phyloP scores from a whole-genome alignment of 2,797 vertebrate genomes.

The Botia kubotai region DNA sequence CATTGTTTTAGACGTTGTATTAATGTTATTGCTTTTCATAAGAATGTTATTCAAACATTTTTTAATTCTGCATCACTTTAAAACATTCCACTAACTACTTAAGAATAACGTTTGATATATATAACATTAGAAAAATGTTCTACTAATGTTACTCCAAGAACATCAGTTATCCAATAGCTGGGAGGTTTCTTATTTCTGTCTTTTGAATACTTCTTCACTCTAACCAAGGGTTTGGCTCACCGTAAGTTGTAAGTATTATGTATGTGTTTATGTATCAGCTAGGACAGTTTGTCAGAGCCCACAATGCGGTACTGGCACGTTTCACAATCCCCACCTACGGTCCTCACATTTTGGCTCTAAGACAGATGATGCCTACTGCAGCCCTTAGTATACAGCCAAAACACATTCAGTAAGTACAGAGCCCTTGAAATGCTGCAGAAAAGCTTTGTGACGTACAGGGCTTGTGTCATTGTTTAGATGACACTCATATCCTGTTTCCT shows the following conservation, averaged over 20 bases:
- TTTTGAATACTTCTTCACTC: background rate
- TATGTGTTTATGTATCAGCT: constrained; percentile 28
- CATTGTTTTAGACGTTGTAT: too few species aligned
- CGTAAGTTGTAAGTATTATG: constrained; percentile 1
- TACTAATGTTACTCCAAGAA: too few species aligned
- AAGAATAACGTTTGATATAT: too few species aligned
- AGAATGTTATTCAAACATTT: too few species aligned
- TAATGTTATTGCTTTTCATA: too few species aligned
- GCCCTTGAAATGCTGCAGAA: constrained; percentile 16
- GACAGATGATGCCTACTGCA: constrained; percentile 33
- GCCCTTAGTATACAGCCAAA: constrained; percentile 5
- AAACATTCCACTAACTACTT: too few species aligned
- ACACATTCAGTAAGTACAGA: background rate
- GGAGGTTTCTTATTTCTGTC: background rate
- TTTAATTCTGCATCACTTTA: too few species aligned
- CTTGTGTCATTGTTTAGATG: constrained; percentile 23
- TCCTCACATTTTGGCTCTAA: constrained; percentile 38
- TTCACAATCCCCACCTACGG: constrained; percentile 49
- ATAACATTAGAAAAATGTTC: too few species aligned
- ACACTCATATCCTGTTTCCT: constrained; percentile 29
- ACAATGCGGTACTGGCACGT: constrained; percentile 41
- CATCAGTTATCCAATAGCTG: too few species aligned
- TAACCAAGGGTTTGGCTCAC: background rate
- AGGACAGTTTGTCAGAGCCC: constrained; percentile 27
- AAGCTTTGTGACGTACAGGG: background rate